Evolutionary conservation across 2,888 invertebrate species (phyloP).

Genomic region (Thysanoteuthis rhombus): DNA sequence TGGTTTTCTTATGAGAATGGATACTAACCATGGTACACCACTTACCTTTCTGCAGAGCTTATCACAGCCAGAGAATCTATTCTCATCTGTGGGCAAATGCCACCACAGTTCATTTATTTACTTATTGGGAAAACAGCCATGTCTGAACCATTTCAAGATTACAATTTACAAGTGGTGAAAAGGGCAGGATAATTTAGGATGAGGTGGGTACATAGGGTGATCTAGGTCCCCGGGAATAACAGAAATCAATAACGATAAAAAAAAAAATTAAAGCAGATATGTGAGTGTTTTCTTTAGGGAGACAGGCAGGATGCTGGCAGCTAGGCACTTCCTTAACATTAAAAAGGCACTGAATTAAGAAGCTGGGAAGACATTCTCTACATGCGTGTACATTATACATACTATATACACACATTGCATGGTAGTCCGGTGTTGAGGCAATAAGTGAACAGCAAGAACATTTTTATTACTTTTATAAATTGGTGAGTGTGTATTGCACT

Average conservation of each 20-base stretch:
- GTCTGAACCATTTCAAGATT: not conserved
- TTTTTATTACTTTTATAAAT: not conserved
- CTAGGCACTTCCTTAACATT: not conserved
- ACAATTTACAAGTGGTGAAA: not conserved
- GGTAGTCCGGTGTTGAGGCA: not conserved
- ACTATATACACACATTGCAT: not conserved
- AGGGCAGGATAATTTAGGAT: slow-evolving; percentile 12
- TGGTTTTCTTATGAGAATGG: not conserved
- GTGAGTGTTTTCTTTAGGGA: not conserved
- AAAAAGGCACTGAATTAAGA: slow-evolving; percentile 12
- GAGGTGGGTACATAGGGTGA: not conserved
- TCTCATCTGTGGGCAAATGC: not conserved
- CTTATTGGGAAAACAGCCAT: not conserved
- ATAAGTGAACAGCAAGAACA: not conserved
- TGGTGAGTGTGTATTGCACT: not conserved
- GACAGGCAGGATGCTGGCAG: not conserved
- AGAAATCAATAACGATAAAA: not conserved
- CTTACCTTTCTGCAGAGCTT: slow-evolving; percentile 12
- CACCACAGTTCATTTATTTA: not conserved
- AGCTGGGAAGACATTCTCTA: not conserved
- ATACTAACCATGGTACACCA: not conserved
- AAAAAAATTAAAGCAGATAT: not conserved
- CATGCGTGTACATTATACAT: not conserved
- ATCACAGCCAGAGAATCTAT: slow-evolving; percentile 12
- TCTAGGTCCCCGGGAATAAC: not conserved